These are phyloP conservation scores for Chirona hameri DNA, from an alignment of 2,888 invertebrate species.

Conservation along the genomic window DNA sequence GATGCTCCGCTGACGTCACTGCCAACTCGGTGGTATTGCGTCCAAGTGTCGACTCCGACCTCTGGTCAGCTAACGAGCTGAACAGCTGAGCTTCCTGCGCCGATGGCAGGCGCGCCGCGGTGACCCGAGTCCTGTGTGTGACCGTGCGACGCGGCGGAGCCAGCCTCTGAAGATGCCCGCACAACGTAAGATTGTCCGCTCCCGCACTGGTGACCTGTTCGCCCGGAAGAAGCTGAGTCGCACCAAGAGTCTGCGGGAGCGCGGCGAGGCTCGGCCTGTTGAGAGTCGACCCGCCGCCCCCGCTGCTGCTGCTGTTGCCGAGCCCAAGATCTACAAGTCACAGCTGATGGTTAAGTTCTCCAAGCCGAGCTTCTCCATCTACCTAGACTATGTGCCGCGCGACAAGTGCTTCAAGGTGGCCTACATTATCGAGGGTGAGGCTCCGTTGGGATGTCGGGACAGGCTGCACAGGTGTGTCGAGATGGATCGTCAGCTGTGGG, in stretches of 20 bases:
- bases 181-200: neutral
- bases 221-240: neutral
- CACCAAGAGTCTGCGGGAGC: slow-evolving; percentile 13
- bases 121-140: no score
- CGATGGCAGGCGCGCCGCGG: no score
- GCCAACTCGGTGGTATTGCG: no score
- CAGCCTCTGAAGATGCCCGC: neutral
- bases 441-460: neutral
- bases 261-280: neutral
- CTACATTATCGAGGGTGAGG: slow-evolving; percentile 37
- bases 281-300: neutral
- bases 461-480: no score
- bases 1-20: no score
- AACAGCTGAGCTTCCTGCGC: no score
- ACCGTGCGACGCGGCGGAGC: neutral
- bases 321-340: neutral
- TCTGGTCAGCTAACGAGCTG: no score
- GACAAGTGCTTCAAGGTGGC: slow-evolving; percentile 40
- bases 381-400: slow-evolving; percentile 39
- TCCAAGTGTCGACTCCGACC: no score
- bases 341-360: slow-evolving; percentile 30
- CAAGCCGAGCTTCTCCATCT: slow-evolving; percentile 39
- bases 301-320: neutral
- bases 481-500: no score
- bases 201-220: neutral